Conservation (phyloP, 2,113 vertebrate genomes). For the Sinocyclocheilus rhinocerous region DNA sequence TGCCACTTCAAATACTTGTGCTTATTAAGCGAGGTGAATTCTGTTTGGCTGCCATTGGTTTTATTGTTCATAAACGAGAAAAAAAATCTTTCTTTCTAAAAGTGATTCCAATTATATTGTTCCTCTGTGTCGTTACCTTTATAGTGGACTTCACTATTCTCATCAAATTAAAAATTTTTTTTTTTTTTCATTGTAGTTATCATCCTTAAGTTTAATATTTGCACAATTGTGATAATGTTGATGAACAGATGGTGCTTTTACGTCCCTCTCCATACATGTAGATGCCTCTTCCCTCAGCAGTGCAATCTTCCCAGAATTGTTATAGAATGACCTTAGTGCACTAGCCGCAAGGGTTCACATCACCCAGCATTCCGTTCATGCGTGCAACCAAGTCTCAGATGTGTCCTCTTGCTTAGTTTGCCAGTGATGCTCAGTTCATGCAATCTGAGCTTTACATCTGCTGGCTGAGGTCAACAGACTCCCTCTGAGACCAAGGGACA, state of each 20-base stretch:
- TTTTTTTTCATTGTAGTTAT: no score
- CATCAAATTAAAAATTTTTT: no score
- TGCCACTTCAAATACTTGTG: no score
- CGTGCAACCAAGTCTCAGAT: slow-evolving; percentile 1
- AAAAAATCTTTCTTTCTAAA: no score
- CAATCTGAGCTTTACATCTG: slow-evolving; percentile 18
- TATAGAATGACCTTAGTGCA: slow-evolving; percentile 14
- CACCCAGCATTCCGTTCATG: slow-evolving; percentile 1
- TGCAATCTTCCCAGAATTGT: background rate
- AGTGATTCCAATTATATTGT: no score
- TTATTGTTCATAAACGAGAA: no score
- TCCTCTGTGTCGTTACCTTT: no score
- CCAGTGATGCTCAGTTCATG: background rate
- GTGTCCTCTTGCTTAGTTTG: background rate
- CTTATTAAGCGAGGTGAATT: no score
- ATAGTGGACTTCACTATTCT: no score
- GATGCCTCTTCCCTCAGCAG: background rate
- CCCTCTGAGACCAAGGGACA: background rate
- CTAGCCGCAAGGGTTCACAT: slow-evolving; percentile 30
- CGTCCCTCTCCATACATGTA: background rate
- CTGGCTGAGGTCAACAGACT: slow-evolving; percentile 16
- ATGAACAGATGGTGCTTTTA: background rate
- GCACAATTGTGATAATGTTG: background rate
- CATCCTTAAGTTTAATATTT: background rate
- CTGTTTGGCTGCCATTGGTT: no score